Evolutionary conservation across 1,140 invertebrate species (phyloP).

Genomic region (Cherax destructor): DNA sequence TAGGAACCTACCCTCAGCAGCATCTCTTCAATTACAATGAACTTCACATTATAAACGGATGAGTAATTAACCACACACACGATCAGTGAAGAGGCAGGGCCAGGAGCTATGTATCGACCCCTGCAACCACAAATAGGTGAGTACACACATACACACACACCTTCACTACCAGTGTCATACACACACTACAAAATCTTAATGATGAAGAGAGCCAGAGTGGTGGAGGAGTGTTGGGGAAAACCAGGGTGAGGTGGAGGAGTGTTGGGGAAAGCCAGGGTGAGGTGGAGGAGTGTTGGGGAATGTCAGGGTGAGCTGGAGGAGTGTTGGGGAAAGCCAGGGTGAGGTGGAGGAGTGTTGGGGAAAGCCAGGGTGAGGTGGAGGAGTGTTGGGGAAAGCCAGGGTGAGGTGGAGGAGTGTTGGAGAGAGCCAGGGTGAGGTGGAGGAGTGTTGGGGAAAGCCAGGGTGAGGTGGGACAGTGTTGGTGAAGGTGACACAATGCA

Average conservation of each 20-base stretch:
- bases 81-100: too few species aligned
- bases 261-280: not conserved
- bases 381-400: not conserved
- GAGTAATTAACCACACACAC: too few species aligned
- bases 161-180: not conserved
- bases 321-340: not conserved
- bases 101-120: too few species aligned
- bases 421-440: not conserved
- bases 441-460: not conserved
- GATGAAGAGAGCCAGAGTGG: too few species aligned
- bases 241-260: not conserved
- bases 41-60: too few species aligned
- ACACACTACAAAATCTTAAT: not conserved
- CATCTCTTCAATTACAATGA: too few species aligned
- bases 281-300: not conserved
- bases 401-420: not conserved
- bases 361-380: not conserved
- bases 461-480: not conserved
- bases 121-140: too few species aligned
- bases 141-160: not conserved
- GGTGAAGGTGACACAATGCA: not conserved
- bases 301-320: not conserved
- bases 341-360: not conserved
- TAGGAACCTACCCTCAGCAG: too few species aligned
- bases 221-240: not conserved